A percentile compares a stretch with the other conserved stretches of the same genome.
These are phyloP conservation scores for Seriola dumerili DNA, from an alignment of 2,113 vertebrate genomes.

Conservation along the genomic window DNA sequence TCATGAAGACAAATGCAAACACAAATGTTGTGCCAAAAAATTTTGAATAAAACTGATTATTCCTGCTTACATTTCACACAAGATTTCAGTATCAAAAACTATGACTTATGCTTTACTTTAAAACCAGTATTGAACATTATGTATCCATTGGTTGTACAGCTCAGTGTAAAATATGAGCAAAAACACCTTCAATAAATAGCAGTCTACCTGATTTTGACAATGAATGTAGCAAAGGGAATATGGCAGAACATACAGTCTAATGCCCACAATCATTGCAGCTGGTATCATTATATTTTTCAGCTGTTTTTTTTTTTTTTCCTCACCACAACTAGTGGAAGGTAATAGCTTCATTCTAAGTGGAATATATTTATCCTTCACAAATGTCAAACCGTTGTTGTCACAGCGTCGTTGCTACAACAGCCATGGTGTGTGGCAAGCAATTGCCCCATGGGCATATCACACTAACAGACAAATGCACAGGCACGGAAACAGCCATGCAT, in stretches of 20 bases:
- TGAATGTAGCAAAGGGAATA: slow-evolving; percentile 11
- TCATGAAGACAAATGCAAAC: neutral
- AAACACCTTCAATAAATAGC: neutral
- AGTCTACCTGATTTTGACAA: slow-evolving; percentile 1
- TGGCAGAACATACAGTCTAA: slow-evolving; percentile 12
- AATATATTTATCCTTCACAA: slow-evolving; percentile 76
- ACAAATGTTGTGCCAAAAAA: too few relatives aligned
- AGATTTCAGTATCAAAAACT: neutral
- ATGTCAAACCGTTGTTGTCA: slow-evolving; percentile 70
- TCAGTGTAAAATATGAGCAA: neutral
- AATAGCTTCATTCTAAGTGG: slow-evolving; percentile 56
- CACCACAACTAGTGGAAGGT: slow-evolving; percentile 34
- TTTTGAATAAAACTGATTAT: neutral
- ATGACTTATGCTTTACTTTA: neutral
- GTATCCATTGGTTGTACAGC: neutral
- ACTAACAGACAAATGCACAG: slow-evolving; percentile 34
- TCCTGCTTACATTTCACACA: neutral
- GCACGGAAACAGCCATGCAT: slow-evolving; percentile 27
- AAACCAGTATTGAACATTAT: neutral
- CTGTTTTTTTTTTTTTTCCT: slow-evolving; percentile 24
- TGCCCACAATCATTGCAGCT: slow-evolving; percentile 26
- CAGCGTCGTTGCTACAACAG: slow-evolving; percentile 51
- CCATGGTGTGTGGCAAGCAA: slow-evolving; percentile 52
- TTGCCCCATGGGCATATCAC: slow-evolving; percentile 66
- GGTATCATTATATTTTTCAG: slow-evolving; percentile 34